Percentiles rank a stretch among this genome's conserved stretches.
phyloP scores from a whole-genome alignment of 1,140 invertebrate genomes.

The Muscidifurax raptorellus region DNA sequence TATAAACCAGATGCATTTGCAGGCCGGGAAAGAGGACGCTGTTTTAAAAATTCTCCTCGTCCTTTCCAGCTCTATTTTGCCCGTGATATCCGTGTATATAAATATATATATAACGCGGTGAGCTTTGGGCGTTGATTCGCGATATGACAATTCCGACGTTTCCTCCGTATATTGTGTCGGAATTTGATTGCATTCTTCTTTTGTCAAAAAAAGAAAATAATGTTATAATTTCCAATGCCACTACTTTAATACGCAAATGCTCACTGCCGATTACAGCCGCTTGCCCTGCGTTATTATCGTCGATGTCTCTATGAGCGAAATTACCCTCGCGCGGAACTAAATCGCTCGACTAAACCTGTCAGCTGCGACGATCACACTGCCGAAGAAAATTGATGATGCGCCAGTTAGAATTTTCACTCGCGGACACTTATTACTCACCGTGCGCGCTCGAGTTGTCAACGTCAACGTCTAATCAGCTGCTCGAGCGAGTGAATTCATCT shows the following conservation, averaged over 20 bases:
- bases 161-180: background rate
- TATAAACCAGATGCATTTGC: too few relatives aligned
- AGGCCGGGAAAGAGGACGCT: background rate
- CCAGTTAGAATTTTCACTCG: background rate
- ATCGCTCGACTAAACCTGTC: too few relatives aligned
- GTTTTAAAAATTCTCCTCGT: background rate
- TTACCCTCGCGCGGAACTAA: too few relatives aligned
- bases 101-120: background rate
- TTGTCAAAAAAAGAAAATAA: too few relatives aligned
- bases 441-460: background rate
- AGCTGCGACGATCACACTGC: too few relatives aligned
- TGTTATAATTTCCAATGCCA: too few relatives aligned
- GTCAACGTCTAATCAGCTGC: background rate
- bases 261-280: too few relatives aligned
- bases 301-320: too few relatives aligned
- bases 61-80: background rate
- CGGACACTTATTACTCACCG: conserved; percentile 23
- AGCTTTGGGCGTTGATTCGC: background rate
- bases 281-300: too few relatives aligned
- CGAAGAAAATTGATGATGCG: background rate
- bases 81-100: background rate
- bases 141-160: background rate
- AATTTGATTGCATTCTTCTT: too few relatives aligned
- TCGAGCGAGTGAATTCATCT: background rate
- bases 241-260: too few relatives aligned